These are phyloP conservation scores for Wiebesia pumilae DNA, from an alignment of 1,140 invertebrate species.

Conservation along the genomic window DNA sequence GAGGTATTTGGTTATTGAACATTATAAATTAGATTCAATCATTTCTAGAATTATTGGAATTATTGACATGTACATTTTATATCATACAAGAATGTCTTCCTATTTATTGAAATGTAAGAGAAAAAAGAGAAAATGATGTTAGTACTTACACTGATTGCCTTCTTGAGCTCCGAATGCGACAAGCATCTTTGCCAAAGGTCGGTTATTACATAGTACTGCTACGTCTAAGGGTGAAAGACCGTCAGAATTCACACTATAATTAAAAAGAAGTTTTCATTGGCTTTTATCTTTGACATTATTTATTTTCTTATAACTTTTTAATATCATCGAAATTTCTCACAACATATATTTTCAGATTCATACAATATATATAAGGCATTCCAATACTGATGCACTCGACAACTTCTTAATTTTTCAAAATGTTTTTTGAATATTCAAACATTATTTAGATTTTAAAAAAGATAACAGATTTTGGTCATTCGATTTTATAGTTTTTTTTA, in stretches of 20 bases:
- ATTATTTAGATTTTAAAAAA: background rate
- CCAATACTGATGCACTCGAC: too few relatives aligned
- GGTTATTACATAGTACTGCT: conserved; percentile 91
- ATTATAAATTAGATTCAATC: too few relatives aligned
- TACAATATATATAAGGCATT: background rate
- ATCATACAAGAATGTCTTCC: too few relatives aligned
- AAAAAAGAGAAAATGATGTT: conserved; percentile 45
- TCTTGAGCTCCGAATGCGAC: conserved; percentile 91
- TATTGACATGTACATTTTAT: too few relatives aligned
- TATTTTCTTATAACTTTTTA: background rate
- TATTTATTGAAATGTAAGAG: background rate
- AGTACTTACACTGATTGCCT: conserved; percentile 91
- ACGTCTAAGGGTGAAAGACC: conserved; percentile 92
- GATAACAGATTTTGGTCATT: background rate
- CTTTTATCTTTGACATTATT: background rate
- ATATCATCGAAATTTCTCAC: background rate
- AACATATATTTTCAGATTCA: background rate
- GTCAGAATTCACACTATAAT: conserved; percentile 87
- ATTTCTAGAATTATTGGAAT: too few relatives aligned
- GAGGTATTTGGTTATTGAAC: too few relatives aligned
- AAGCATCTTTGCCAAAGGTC: conserved; percentile 90
- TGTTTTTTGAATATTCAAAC: background rate
- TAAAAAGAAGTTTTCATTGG: conserved; percentile 6
- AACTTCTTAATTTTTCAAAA: too few relatives aligned
- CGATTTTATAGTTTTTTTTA: background rate